phyloP scores from a whole-genome alignment of 2,888 invertebrate species.

The Tachina fera region DNA sequence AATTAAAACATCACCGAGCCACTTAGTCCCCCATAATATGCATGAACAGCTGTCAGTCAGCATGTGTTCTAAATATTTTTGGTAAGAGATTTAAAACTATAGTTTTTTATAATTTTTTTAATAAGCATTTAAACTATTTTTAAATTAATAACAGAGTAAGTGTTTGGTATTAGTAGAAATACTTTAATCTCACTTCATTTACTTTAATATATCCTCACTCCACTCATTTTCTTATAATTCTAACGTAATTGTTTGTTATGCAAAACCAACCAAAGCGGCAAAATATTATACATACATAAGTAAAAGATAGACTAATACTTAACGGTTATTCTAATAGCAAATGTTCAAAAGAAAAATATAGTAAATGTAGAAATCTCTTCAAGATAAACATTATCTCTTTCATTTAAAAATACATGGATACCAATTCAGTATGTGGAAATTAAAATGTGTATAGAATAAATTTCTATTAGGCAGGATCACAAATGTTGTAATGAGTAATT shows the following conservation, averaged over 20 bases:
- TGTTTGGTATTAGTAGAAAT: conserved; percentile 43
- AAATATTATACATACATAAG: not conserved
- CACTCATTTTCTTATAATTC: conserved; percentile 27
- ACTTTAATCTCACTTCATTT: conserved; percentile 64
- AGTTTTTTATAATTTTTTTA: conserved; percentile 35
- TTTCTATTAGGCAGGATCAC: conserved; percentile 5
- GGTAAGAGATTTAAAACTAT: conserved; percentile 26
- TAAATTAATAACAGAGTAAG: conserved; percentile 28
- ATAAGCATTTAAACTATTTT: conserved; percentile 14
- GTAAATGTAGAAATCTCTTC: conserved; percentile 24
- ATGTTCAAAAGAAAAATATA: conserved; percentile 11
- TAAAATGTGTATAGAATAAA: not conserved
- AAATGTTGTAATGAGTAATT: not conserved
- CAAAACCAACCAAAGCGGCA: conserved; percentile 31
- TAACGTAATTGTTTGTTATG: conserved; percentile 59
- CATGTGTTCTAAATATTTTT: conserved; percentile 19
- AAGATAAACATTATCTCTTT: conserved; percentile 24
- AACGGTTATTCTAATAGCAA: conserved; percentile 58
- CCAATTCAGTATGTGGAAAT: conserved; percentile 9
- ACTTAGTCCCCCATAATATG: conserved; percentile 5
- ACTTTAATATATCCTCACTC: not conserved
- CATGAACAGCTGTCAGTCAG: not conserved
- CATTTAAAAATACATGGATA: not conserved
- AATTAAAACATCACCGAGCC: conserved; percentile 48
- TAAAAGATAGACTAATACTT: conserved; percentile 46